phyloP scores from a whole-genome alignment of 1,140 invertebrate species.

The Leguminivora glycinivorella region DNA sequence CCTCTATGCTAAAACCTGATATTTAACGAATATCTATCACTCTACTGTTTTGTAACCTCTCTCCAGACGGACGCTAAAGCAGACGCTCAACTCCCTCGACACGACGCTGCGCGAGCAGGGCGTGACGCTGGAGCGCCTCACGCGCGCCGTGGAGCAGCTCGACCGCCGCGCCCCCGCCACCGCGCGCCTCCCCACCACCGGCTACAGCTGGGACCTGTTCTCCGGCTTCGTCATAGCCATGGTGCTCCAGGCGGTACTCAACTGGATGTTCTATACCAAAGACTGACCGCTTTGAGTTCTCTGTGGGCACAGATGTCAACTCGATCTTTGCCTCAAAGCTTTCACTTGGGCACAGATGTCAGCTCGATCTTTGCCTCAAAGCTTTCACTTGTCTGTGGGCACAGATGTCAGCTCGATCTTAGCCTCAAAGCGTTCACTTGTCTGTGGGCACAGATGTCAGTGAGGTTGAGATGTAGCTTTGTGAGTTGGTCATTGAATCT shows the following conservation, averaged over 20 bases:
- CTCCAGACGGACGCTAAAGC: conserved; percentile 64
- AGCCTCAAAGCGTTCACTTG: too few species aligned
- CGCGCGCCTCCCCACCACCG: conserved; percentile 36
- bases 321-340: too few species aligned
- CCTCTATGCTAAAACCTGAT: too few species aligned
- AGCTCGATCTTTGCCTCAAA: too few species aligned
- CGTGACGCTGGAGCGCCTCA: conserved; percentile 51
- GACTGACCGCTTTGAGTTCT: conserved; percentile 44
- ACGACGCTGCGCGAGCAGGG: conserved; percentile 58
- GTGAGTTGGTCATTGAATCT: too few species aligned
- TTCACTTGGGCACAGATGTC: too few species aligned
- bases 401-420: too few species aligned
- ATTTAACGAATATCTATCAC: too few species aligned
- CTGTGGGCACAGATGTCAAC: not conserved
- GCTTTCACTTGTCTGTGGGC: too few species aligned
- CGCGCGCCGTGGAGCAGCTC: conserved; percentile 51
- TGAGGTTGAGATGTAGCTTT: too few species aligned
- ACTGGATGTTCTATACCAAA: conserved; percentile 66
- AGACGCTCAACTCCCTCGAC: conserved; percentile 60
- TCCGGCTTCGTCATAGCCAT: conserved; percentile 64
- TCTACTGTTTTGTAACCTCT: conserved; percentile 4
- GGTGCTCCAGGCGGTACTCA: conserved; percentile 59
- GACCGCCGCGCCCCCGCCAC: conserved; percentile 47
- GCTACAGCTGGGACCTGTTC: conserved; percentile 63
- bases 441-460: too few species aligned